Percentiles rank a stretch among this genome's conserved stretches.
Conservation (phyloP, 2,888 invertebrate genomes). For the Erebia aethiops region DNA sequence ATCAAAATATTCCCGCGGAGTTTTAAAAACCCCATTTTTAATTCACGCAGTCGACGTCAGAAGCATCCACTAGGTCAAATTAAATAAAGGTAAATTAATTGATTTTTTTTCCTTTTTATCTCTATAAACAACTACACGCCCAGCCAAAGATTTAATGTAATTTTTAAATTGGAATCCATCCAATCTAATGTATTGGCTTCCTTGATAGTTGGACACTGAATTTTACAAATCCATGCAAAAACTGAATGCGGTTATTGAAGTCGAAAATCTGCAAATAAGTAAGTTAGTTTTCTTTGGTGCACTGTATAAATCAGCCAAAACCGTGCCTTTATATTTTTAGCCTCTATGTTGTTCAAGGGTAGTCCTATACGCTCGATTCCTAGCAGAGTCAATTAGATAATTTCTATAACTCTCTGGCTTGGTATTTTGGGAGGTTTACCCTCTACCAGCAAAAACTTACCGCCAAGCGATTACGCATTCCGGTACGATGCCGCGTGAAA, state of each 20-base stretch:
- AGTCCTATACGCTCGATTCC: too few species aligned
- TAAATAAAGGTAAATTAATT: too few species aligned
- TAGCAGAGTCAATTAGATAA: too few species aligned
- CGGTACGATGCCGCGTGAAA: too few species aligned
- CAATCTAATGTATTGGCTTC: constrained; percentile 41
- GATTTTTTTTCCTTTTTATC: not conserved
- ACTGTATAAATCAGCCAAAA: not conserved
- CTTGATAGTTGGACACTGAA: constrained; percentile 23
- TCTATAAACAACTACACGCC: constrained; percentile 6
- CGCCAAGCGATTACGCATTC: too few species aligned
- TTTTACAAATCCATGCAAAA: constrained; percentile 19
- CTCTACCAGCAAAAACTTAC: too few species aligned
- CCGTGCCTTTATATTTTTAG: not conserved
- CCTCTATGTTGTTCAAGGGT: not conserved
- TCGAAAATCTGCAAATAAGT: not conserved
- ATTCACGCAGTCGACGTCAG: too few species aligned
- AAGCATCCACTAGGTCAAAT: too few species aligned
- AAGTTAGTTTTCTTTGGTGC: not conserved
- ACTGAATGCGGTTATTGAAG: constrained; percentile 11
- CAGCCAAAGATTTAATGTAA: constrained; percentile 32
- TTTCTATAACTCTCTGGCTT: too few species aligned
- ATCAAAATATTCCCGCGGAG: too few species aligned
- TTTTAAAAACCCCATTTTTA: too few species aligned
- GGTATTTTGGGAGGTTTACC: too few species aligned
- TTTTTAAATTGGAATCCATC: constrained; percentile 41